Conservation (phyloP, 2,113 vertebrate species). For the Hucho hucho region DNA sequence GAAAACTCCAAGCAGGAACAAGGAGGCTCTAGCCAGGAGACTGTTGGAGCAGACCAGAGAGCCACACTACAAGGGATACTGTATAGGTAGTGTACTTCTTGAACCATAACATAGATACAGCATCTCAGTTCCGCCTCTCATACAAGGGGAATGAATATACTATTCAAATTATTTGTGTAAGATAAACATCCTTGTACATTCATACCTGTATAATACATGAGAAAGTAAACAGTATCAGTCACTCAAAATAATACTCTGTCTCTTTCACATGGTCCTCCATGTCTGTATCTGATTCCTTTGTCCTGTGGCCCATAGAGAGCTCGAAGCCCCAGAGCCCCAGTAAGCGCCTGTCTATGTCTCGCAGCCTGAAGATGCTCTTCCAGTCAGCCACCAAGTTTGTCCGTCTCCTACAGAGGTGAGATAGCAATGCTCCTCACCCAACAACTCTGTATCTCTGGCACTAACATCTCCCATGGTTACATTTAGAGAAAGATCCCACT, state of each 20-base stretch:
- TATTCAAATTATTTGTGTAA: background rate
- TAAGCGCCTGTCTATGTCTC: slow-evolving; percentile 72
- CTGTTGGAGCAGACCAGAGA: slow-evolving; percentile 70
- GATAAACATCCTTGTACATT: background rate
- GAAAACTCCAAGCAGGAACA: slow-evolving; percentile 62
- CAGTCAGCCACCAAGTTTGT: slow-evolving; percentile 79
- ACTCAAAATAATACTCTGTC: too few relatives aligned
- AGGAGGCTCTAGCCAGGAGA: slow-evolving; percentile 58
- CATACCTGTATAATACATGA: background rate
- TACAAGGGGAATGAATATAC: background rate
- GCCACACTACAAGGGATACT: slow-evolving; percentile 63
- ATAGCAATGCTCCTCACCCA: background rate
- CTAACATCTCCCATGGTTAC: background rate
- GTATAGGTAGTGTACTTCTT: slow-evolving; percentile 50
- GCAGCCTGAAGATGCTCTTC: slow-evolving; percentile 79
- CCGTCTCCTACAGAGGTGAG: slow-evolving; percentile 75
- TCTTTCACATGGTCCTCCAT: background rate
- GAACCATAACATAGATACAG: background rate
- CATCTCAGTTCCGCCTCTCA: background rate
- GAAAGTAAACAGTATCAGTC: background rate
- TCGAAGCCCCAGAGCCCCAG: slow-evolving; percentile 60
- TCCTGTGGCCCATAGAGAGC: slow-evolving; percentile 60
- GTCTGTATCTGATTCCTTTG: slow-evolving; percentile 14
- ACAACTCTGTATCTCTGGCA: background rate
- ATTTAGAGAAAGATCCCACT: background rate